Evolutionary conservation across 1,140 invertebrate species (phyloP), one percentile per base, ranked within the genome.

Genomic region (Drosophila obscura): DNA sequence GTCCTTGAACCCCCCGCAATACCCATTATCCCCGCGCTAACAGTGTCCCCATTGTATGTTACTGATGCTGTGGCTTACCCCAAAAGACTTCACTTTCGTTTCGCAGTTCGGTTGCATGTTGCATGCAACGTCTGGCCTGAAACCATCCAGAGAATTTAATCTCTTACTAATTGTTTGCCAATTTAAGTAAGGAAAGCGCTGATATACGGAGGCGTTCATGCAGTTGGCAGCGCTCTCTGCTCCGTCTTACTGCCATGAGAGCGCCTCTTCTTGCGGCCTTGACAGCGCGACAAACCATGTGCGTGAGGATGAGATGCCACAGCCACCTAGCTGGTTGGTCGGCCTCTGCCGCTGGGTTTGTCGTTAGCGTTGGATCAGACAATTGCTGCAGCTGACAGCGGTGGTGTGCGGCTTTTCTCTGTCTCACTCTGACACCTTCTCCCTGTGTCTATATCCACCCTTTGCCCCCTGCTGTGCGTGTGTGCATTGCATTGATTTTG

Each of bases 161-260:
- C 88, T 88, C 71, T 72, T 81, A 66, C 82, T 87, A 87, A 87
- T 87, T 87, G 82, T 35, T 82, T 69, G 65, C 53, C 60, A 57
- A 64, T 66, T 63, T 83, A 83, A 78, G 75, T 61, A 48, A 39
- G 50, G 26, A 39, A 28, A 9, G 28, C 31, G 61, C 45, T 24
- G 61, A 43, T 43, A 61, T 46, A 44, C 44, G 67, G 53, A 72
- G 69, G 74, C 51, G 73, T 67, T 67, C 55, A 59, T 69, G 79
- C 77, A 77, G 65, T 51, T 77, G 81, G 62, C 67, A 78, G 58
- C 63, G 19, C 49, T 50, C 35, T 11, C 24, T 35, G 28, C 8
- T 8, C 22, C 26, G 22, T 24, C 22, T 24, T 24, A 13, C 3
- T 11, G 0, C 28, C 31, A 35, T 22, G 22, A 24, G 22, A 24